Evolutionary conservation across 2,113 vertebrate genomes (phyloP).

Genomic region (Hymenochirus boettgeri): DNA sequence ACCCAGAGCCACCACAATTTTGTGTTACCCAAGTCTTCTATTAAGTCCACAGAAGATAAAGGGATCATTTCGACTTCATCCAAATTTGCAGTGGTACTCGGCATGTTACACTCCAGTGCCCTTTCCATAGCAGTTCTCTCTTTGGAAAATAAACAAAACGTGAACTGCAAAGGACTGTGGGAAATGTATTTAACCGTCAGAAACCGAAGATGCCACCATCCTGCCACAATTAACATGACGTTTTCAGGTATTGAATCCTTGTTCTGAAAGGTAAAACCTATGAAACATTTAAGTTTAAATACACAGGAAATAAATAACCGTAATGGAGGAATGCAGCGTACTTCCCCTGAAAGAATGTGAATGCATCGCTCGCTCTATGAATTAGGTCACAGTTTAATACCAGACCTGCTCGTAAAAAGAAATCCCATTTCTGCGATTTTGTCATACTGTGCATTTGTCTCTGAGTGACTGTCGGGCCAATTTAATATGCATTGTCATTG

Average conservation of each 20-base stretch:
- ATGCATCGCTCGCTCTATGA: conserved; percentile 15
- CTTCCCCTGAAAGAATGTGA: not conserved
- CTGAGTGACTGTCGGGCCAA: too few species aligned
- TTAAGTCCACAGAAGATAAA: too few species aligned
- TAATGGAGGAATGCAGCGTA: conserved; percentile 19
- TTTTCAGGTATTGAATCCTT: conserved; percentile 75
- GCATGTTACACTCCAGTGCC: not conserved
- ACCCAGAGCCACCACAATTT: too few species aligned
- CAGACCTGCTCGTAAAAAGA: conserved; percentile 16
- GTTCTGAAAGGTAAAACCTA: conserved; percentile 76
- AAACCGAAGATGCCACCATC: conserved; percentile 68
- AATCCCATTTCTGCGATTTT: too few species aligned
- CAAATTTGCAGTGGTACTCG: too few species aligned
- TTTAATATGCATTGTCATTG: too few species aligned
- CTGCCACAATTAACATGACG: conserved; percentile 78
- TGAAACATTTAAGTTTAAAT: conserved; percentile 71
- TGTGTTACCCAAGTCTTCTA: too few species aligned
- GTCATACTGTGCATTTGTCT: too few species aligned
- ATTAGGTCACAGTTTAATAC: conserved; percentile 18
- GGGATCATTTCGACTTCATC: too few species aligned
- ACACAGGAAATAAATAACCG: conserved; percentile 48
- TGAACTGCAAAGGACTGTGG: conserved; percentile 50
- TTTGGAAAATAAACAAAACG: too few species aligned
- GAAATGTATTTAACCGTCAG: conserved; percentile 79
- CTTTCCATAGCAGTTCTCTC: too few species aligned